Conservation (phyloP, 2,797 vertebrate species). For the Erithacus rubecula region DNA sequence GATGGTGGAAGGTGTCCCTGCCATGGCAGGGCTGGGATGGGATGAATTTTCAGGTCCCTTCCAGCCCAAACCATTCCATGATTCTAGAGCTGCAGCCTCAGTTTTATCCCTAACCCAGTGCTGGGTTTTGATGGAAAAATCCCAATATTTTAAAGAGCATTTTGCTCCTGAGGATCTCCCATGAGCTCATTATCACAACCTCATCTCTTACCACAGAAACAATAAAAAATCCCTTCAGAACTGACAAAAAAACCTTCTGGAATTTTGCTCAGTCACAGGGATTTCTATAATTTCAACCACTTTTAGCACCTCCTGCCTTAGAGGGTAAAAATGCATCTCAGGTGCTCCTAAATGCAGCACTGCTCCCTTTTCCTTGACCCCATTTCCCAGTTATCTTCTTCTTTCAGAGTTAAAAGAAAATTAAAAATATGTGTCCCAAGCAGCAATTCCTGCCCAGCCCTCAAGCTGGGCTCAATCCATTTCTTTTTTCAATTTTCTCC, state of each 20-base stretch:
- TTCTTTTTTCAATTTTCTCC: background rate
- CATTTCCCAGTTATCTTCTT: background rate
- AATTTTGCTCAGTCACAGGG: background rate
- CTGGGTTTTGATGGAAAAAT: background rate
- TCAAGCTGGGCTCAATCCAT: background rate
- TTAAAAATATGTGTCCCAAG: background rate
- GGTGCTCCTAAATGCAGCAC: background rate
- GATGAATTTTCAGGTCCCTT: background rate
- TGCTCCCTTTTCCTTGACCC: background rate
- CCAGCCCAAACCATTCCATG: background rate
- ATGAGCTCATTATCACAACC: background rate
- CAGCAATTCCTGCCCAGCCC: background rate
- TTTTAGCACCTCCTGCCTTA: background rate
- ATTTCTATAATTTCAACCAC: background rate
- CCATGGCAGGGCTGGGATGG: rapidly evolving
- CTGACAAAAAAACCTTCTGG: background rate
- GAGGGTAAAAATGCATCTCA: background rate
- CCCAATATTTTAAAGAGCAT: background rate
- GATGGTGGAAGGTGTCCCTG: background rate
- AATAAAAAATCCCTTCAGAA: background rate
- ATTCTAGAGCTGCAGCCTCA: background rate
- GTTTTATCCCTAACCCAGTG: rapidly evolving
- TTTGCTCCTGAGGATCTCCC: background rate
- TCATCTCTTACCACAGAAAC: background rate
- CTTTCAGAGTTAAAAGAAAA: background rate